Conservation (phyloP, 2,113 vertebrate species). For the Electrona antarctica region DNA sequence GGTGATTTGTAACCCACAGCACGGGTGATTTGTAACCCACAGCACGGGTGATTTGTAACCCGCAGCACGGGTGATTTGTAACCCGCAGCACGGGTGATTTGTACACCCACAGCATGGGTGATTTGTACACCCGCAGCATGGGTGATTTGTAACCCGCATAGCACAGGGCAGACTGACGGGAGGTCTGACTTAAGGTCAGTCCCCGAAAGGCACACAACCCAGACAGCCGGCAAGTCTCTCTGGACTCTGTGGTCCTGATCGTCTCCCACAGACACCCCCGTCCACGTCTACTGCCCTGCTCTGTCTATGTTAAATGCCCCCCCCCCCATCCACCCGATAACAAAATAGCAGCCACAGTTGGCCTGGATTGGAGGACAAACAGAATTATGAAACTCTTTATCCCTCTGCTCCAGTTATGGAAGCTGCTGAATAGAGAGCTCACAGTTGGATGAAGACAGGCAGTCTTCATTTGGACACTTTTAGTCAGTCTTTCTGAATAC, state of each 20-base stretch:
- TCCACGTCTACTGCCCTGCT: too few relatives aligned
- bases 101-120: too few relatives aligned
- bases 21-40: too few relatives aligned
- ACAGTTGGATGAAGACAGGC: conserved; percentile 16
- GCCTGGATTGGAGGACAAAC: conserved; percentile 40
- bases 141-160: too few relatives aligned
- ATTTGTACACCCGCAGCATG: too few relatives aligned
- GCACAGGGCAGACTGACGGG: too few relatives aligned
- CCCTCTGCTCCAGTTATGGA: conserved; percentile 18
- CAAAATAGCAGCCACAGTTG: conserved; percentile 54
- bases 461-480: too few relatives aligned
- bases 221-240: conserved; percentile 57
- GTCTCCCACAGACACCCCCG: conserved; percentile 43
- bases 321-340: conserved; percentile 11
- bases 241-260: conserved; percentile 41
- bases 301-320: conserved; percentile 44
- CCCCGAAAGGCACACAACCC: conserved; percentile 46
- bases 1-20: too few relatives aligned
- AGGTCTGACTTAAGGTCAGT: conserved; percentile 27
- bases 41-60: too few relatives aligned
- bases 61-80: too few relatives aligned
- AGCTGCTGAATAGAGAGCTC: conserved; percentile 26
- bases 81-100: too few relatives aligned
- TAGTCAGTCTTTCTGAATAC: too few relatives aligned
- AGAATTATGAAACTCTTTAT: conserved; percentile 25